Conservation (phyloP, 30 jellyfish, hydroid and myxozoan species). For the Sanderia malayensis region DNA sequence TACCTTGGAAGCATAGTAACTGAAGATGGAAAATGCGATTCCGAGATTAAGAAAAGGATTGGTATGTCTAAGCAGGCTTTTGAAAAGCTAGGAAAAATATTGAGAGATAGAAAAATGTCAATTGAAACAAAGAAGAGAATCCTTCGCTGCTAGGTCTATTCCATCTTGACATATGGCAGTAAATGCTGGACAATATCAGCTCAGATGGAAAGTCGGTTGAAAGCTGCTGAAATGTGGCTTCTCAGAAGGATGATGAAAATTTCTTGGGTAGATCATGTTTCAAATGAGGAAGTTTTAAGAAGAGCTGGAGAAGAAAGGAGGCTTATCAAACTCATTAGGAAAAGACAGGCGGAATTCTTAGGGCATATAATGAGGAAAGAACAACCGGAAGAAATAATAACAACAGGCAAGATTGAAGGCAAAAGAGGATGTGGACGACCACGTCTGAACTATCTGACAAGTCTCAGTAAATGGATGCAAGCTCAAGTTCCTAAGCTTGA, state of each 20-base stretch:
- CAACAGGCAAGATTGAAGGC: slow-evolving; percentile 11
- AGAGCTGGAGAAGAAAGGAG: slow-evolving; percentile 10
- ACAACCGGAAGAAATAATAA: slow-evolving; percentile 4
- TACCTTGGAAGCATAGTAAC: slow-evolving; percentile 15
- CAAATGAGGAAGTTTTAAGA: slow-evolving; percentile 24
- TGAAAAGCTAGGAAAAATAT: neutral
- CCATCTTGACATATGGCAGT: slow-evolving; percentile 20
- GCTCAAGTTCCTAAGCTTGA: too few relatives aligned
- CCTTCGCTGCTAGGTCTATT: neutral
- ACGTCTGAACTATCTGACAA: slow-evolving; percentile 1
- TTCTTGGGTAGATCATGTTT: neutral
- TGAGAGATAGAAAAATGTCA: slow-evolving; percentile 5
- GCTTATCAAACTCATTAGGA: neutral
- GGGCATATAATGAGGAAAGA: slow-evolving; percentile 20
- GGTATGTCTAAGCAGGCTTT: slow-evolving; percentile 1
- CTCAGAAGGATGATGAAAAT: slow-evolving; percentile 4
- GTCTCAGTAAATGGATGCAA: slow-evolving; percentile 7
- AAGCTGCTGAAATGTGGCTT: too few relatives aligned
- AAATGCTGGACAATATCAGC: slow-evolving; percentile 38
- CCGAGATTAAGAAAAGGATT: slow-evolving; percentile 4
- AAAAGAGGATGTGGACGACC: slow-evolving; percentile 13
- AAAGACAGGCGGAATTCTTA: slow-evolving; percentile 9
- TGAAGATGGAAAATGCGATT: slow-evolving; percentile 7
- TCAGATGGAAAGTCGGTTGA: too few relatives aligned
- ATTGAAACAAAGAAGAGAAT: neutral